phyloP scores from a whole-genome alignment of 2,888 invertebrate genomes.

The Pristionchus japonicus region DNA sequence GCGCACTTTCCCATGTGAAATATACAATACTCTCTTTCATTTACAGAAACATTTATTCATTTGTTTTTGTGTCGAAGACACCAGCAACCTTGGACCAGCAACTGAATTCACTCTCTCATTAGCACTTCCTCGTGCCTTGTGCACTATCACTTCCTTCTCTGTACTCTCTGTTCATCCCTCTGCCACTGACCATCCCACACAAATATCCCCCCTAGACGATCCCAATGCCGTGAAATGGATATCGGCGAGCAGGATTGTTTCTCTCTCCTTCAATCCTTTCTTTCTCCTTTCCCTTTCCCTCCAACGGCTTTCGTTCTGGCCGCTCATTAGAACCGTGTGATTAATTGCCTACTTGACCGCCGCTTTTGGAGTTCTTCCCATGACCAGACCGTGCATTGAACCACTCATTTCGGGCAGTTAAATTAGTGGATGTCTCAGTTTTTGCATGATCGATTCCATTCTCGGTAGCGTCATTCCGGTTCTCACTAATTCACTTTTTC shows the following conservation, averaged over 20 bases:
- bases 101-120: background rate
- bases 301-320: background rate
- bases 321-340: background rate
- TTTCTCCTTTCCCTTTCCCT: background rate
- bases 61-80: no score
- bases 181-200: background rate
- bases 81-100: background rate
- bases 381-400: constrained; percentile 3
- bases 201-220: background rate
- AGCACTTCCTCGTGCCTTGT: background rate
- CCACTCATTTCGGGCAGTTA: no score
- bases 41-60: no score
- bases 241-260: background rate
- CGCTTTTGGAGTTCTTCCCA: background rate
- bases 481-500: background rate
- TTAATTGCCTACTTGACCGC: background rate
- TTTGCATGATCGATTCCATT: background rate
- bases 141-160: background rate
- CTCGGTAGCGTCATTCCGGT: background rate
- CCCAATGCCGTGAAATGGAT: background rate
- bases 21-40: no score
- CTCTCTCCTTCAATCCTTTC: background rate
- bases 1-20: background rate
- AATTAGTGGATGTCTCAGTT: background rate
- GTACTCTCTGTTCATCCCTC: background rate